These are phyloP conservation scores for Tachycineta bicolor DNA, from an alignment of 2,113 vertebrate genomes.

Conservation along the genomic window DNA sequence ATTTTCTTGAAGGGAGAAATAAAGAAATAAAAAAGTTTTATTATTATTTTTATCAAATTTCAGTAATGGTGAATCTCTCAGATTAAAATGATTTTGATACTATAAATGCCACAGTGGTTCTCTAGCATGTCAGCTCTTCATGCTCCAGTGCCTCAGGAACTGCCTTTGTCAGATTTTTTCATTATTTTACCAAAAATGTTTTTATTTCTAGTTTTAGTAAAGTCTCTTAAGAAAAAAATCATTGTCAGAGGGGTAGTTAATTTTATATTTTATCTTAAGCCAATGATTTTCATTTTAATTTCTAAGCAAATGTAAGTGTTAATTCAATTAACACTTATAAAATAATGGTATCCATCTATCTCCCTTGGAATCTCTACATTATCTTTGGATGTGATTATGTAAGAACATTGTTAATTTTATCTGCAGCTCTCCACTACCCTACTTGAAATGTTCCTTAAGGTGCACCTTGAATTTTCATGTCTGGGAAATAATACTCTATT, in stretches of 20 bases:
- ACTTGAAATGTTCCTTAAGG: neutral
- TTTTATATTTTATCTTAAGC: neutral
- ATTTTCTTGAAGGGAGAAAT: neutral
- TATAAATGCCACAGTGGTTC: neutral
- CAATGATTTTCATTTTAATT: neutral
- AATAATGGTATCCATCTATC: neutral
- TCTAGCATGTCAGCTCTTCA: neutral
- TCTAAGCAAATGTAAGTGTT: neutral
- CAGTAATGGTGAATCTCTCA: neutral
- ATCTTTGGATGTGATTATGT: neutral
- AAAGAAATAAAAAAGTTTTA: neutral
- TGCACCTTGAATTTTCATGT: neutral
- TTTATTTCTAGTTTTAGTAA: neutral
- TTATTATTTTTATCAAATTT: neutral
- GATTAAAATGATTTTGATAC: neutral
- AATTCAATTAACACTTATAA: neutral
- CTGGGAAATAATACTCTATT: neutral
- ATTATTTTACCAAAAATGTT: neutral
- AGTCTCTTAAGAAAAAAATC: slow-evolving; percentile 4
- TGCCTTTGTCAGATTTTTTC: neutral
- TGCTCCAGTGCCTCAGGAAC: neutral
- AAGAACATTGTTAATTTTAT: neutral
- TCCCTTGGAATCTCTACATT: neutral
- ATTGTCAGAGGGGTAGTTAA: neutral
- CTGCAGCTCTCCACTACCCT: neutral